Conservation (phyloP, 1,140 invertebrate species). For the Lordiphosa collinella region DNA sequence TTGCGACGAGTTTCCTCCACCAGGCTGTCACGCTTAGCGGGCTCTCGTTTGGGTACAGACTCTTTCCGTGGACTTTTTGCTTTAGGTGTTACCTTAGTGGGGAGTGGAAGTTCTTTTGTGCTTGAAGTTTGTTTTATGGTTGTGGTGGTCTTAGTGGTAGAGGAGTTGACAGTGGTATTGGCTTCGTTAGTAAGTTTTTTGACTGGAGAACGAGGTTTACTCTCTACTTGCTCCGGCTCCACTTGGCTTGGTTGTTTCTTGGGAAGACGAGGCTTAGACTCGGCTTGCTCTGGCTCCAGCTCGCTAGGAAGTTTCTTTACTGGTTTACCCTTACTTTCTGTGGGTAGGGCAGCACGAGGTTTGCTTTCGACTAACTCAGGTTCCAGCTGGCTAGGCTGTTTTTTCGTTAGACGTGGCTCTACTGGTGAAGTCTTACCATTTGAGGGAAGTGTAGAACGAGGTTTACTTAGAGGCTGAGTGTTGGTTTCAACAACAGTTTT, state of each 20-base stretch:
- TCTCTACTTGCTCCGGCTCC: conserved; percentile 17
- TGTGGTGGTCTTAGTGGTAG: conserved; percentile 35
- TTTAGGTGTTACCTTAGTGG: conserved; percentile 12
- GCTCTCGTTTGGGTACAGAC: conserved; percentile 34
- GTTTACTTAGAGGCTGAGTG: too few species aligned
- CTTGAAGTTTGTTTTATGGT: background rate
- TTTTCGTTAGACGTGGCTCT: too few species aligned
- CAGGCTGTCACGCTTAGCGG: conserved; percentile 38
- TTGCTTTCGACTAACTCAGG: too few species aligned
- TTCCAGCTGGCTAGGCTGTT: too few species aligned
- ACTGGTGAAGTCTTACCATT: too few species aligned
- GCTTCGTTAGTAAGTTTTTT: conserved; percentile 3
- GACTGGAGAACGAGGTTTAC: conserved; percentile 25
- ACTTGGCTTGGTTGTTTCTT: background rate
- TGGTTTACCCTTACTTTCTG: background rate
- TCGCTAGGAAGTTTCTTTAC: background rate
- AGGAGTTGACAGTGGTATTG: conserved; percentile 25
- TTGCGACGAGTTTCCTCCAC: conserved; percentile 45
- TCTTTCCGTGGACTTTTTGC: conserved; percentile 51
- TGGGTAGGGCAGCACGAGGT: too few species aligned
- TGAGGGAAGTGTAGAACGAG: too few species aligned
- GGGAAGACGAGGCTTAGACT: background rate
- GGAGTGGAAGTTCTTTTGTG: conserved; percentile 1
- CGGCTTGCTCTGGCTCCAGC: background rate
- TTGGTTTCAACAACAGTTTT: conserved; percentile 39